Percentiles rank a stretch among this genome's conserved stretches.
Evolutionary conservation across 2,113 vertebrate species (phyloP).

Genomic region (Tenebrosternarchus preto): DNA sequence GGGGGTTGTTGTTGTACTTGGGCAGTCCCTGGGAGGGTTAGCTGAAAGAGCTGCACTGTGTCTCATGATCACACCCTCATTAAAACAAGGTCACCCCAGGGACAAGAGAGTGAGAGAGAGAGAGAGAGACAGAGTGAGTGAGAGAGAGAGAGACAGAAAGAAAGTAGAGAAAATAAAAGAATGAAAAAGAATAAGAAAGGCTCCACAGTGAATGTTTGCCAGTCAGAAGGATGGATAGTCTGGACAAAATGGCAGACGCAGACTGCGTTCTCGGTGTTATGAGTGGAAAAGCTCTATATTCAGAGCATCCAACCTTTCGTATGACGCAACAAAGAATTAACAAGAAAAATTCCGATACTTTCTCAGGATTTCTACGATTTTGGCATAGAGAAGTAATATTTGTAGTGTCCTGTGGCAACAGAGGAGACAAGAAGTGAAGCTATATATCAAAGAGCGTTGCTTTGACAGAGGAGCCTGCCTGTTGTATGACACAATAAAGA

Average conservation of each 20-base stretch:
- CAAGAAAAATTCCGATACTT: too few species aligned
- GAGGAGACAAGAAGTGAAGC: background rate
- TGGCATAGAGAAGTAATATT: background rate
- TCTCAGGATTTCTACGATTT: too few species aligned
- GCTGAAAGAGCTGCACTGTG: conserved; percentile 70
- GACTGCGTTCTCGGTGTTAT: background rate
- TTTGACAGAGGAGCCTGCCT: too few species aligned
- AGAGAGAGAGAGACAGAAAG: background rate
- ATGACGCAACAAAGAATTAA: too few species aligned
- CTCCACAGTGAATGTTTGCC: background rate
- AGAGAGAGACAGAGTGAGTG: conserved; percentile 30
- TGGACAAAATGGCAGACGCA: background rate
- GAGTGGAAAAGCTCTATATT: too few species aligned
- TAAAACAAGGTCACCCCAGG: conserved; percentile 78
- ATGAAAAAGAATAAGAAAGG: background rate
- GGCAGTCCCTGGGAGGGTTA: conserved; percentile 49
- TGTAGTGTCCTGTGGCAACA: background rate
- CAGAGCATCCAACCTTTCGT: too few species aligned
- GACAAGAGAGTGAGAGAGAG: conserved; percentile 59
- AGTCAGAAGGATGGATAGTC: conserved; percentile 15
- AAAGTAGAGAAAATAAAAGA: background rate
- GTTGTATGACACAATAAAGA: background rate
- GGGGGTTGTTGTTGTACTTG: conserved; percentile 35
- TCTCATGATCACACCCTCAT: conserved; percentile 78
- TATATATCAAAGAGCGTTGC: too few species aligned